Evolutionary conservation across 1,140 invertebrate species (phyloP), one percentile per base, ranked within the genome.

Genomic region (Ptiloglossa arizonensis): DNA sequence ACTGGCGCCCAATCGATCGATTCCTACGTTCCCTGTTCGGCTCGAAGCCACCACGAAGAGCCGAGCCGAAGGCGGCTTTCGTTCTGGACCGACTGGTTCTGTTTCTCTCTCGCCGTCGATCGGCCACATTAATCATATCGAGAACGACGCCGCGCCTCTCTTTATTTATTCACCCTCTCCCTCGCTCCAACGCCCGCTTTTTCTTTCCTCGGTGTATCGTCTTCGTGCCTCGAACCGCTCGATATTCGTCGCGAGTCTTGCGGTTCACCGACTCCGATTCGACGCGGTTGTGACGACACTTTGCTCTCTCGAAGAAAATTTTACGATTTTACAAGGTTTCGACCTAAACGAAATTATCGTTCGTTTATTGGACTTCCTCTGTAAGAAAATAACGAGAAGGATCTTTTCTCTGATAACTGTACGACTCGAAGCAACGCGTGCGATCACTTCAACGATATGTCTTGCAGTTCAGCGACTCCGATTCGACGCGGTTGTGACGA

Each of bases 61-160:
- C 78, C 56, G 73, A 71, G 69, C 78, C 82, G 64, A 85, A 82
- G 79, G 86, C 83, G 83, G 83, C 74, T 85, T 75, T 80, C 81
- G 81, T 82, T 86, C 84, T 64, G 72, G 80, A 80, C 71, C 82
- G 80, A 87, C 85, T 87, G 83, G 86, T 87, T 87, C 78, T 76
- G 81, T 78, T 85, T 81, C 81, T 73, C 77, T 81, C 82, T 81
- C 41, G 64, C 72, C 77, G 54, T 64, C 80, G 82, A 88, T 87
- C 82, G 79, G 54, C 64, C 80, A 74, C 87, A 89, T 89, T 89
- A 89, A 89, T 89, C 88, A 89, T 85, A 83, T 80, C 59, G 76
- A 79, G 76, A 87, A 88, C 86, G 81, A 88, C 86, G 80, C 82
- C 67, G 80, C 62, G 71, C 82, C 48, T 72, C 76, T 88, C 81